Base-by-base conservation (phyloP, 2,797 vertebrate species). In the Spondyliosoma cantharus region DNA sequence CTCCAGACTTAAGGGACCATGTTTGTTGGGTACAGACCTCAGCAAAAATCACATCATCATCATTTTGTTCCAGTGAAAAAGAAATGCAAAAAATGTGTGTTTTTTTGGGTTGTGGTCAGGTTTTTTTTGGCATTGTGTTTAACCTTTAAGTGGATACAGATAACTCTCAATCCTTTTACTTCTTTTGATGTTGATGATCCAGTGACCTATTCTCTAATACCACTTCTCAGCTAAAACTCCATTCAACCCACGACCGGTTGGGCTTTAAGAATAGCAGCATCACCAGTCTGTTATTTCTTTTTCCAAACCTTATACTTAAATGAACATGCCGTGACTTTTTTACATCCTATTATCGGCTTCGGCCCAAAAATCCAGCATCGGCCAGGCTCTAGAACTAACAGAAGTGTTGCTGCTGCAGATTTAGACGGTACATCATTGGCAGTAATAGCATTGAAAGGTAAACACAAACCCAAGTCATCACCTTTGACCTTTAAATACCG, bases 401-500 rank as follows among this genome's bases (percentile, higher is more conserved):
- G 49, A 48, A 49, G 5, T 19, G 20, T 19, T 56, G 12, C 42
- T 70, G 16, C 27, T 42, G 3, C 8, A 42, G 27, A 70, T 25
- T 3, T 52, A 9, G 2, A 25, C 16, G 16, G 19, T 75, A 50
- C 17, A 66, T 27, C 8, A 12, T 58, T 25, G 22, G 29, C 2
- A 37, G 16, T 29, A 48, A 22, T 27, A 16, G 12, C 11, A 8
- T 45, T 56, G 54, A 25, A 48, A 48, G 5, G 4, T 53, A 57
- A 37, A 59, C 6, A 13, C 9, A 74, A 57, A 62, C 3, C 12
- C 8, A 29, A 42, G 14, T 49, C 19, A 43, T 56, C 46, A 71
- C 29, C 27, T 27, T 60, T 82, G 52, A 68, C 27, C 37, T 32
- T 74, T 69, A 54, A 8, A 32, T 27, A 61, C 29, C 32, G 50